phyloP scores from a whole-genome alignment of 2,888 invertebrate genomes.

The Drosophila diplacantha region DNA sequence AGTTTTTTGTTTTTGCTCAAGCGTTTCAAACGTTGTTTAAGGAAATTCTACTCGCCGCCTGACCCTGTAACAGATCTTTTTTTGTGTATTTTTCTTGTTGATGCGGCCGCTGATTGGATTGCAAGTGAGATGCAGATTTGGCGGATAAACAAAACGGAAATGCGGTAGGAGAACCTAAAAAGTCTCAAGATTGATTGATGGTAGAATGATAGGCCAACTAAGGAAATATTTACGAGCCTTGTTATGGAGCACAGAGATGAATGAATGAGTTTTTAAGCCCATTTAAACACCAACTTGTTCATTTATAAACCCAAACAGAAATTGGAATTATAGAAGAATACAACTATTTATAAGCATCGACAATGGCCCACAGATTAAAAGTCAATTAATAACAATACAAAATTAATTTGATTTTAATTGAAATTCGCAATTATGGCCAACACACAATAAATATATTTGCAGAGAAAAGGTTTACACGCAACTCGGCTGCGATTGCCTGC shows the following conservation, averaged over 20 bases:
- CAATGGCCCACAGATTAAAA: conserved; percentile 51
- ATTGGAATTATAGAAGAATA: conserved; percentile 17
- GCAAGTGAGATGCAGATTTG: conserved; percentile 33
- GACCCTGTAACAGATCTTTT: conserved; percentile 70
- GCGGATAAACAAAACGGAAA: conserved; percentile 29
- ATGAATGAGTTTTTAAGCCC: conserved; percentile 2
- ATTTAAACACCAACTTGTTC: conserved; percentile 1
- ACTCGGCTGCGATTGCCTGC: conserved; percentile 35
- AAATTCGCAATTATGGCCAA: conserved; percentile 49
- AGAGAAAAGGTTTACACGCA: conserved; percentile 42
- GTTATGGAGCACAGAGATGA: background rate
- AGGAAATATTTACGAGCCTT: conserved; percentile 7
- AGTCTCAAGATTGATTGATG: conserved; percentile 24
- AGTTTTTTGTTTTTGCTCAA: conserved; percentile 61
- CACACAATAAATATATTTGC: conserved; percentile 13
- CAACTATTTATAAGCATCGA: conserved; percentile 20
- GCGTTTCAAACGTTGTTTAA: conserved; percentile 42
- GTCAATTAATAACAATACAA: conserved; percentile 52
- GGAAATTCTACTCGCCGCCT: conserved; percentile 62
- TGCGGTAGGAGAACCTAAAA: conserved; percentile 9
- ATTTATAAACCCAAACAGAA: background rate
- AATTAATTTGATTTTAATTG: conserved; percentile 51
- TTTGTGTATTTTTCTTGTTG: conserved; percentile 13
- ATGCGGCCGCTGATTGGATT: conserved; percentile 20
- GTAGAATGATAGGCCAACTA: conserved; percentile 23